phyloP scores from a whole-genome alignment of 2,113 vertebrate genomes.

The Potamarius usumacintae region DNA sequence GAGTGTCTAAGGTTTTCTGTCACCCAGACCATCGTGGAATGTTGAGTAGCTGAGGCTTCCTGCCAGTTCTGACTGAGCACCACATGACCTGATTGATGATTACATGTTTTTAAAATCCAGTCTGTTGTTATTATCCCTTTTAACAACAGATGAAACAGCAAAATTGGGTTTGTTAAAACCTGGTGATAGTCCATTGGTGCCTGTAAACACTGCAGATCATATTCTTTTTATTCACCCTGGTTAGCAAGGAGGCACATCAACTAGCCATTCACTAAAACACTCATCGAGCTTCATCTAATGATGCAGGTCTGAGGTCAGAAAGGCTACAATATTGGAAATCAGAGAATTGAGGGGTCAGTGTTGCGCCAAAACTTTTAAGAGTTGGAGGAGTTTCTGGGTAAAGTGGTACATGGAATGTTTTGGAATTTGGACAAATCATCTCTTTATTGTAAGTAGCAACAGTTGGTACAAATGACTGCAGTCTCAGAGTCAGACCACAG shows the following conservation, averaged over 20 bases:
- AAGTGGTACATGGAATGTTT: not conserved
- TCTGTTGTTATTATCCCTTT: not conserved
- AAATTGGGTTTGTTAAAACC: not conserved
- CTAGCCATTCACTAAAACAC: not conserved
- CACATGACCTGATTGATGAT: slow-evolving; percentile 4
- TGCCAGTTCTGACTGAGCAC: not conserved
- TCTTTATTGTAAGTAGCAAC: not conserved
- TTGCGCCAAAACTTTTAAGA: not conserved
- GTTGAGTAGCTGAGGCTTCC: not conserved
- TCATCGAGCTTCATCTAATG: not conserved
- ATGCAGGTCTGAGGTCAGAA: not conserved
- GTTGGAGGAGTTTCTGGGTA: not conserved
- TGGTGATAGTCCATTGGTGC: not conserved
- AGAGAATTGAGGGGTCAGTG: not conserved
- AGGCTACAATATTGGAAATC: not conserved
- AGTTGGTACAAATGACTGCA: not conserved
- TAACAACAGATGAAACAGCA: not conserved
- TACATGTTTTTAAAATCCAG: not conserved
- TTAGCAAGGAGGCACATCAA: not conserved
- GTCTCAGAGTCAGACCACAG: not conserved
- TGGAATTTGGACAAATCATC: not conserved
- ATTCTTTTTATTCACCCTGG: not conserved
- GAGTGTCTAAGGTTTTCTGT: slow-evolving; percentile 3
- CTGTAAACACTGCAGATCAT: not conserved
- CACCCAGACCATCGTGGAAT: slow-evolving; percentile 8